These are phyloP conservation scores for Geodia barretti DNA, from an alignment of 37 sponge, comb jelly and placozoan species.

Conservation along the genomic window DNA sequence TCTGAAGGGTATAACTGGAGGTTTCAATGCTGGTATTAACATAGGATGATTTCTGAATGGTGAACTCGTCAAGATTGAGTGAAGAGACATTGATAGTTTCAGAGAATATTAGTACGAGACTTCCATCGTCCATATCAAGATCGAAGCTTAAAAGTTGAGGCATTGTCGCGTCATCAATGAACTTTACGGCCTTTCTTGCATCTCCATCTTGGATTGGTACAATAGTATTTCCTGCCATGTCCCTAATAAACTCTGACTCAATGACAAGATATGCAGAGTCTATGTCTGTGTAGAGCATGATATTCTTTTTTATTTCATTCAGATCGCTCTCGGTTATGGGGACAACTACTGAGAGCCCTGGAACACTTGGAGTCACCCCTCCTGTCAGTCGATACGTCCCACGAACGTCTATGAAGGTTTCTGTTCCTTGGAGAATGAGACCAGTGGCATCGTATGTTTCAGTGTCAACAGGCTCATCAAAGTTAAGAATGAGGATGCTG, in stretches of 20 bases:
- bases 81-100: slow-evolving; percentile 89
- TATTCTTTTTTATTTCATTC: slow-evolving; percentile 80
- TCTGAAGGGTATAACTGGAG: slow-evolving; percentile 55
- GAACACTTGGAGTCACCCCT: slow-evolving; percentile 62
- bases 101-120: slow-evolving; percentile 70
- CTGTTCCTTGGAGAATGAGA: slow-evolving; percentile 61
- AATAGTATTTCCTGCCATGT: slow-evolving; percentile 84
- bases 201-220: slow-evolving; percentile 62
- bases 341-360: slow-evolving; percentile 72
- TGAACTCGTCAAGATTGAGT: slow-evolving; percentile 57
- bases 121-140: slow-evolving; percentile 83
- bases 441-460: slow-evolving; percentile 68
- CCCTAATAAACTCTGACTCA: slow-evolving; percentile 63
- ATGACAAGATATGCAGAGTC: slow-evolving; percentile 67
- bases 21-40: slow-evolving; percentile 27
- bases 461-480: slow-evolving; percentile 88
- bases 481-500: slow-evolving; percentile 65
- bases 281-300: slow-evolving; percentile 50
- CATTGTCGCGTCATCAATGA: slow-evolving; percentile 71
- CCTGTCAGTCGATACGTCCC: slow-evolving; percentile 63
- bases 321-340: slow-evolving; percentile 58
- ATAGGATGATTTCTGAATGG: slow-evolving; percentile 61
- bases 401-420: slow-evolving; percentile 19
- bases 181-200: slow-evolving; percentile 58
- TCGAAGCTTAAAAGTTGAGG: slow-evolving; percentile 61